These are phyloP conservation scores for Trachelus tabidus DNA, from an alignment of 2,888 invertebrate species.

Conservation along the genomic window DNA sequence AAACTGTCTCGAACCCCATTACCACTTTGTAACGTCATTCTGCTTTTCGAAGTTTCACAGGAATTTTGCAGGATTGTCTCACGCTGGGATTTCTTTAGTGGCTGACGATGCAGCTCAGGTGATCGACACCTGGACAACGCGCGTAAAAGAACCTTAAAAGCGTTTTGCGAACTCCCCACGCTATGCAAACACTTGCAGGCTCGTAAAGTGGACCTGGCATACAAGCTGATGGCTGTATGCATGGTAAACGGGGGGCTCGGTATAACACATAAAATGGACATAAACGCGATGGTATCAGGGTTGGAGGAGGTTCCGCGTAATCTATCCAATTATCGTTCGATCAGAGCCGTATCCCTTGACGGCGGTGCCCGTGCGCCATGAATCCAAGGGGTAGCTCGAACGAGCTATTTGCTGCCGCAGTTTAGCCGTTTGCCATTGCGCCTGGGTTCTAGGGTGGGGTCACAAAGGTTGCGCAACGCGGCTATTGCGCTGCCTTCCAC, in stretches of 20 bases:
- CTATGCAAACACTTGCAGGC: not conserved
- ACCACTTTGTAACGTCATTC: not conserved
- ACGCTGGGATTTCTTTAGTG: not conserved
- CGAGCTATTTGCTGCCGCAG: slow-evolving; percentile 2
- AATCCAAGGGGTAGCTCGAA: slow-evolving; percentile 6
- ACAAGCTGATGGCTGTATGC: not conserved
- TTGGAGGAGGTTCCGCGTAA: slow-evolving; percentile 62
- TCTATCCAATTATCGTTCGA: slow-evolving; percentile 65
- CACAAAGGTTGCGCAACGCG: slow-evolving; percentile 50
- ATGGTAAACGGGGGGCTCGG: slow-evolving; percentile 6
- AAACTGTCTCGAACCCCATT: not conserved
- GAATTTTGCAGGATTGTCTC: not conserved
- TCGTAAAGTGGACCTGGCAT: not conserved
- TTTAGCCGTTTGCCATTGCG: slow-evolving; percentile 5
- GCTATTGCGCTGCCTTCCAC: slow-evolving; percentile 43
- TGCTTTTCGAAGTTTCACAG: not conserved
- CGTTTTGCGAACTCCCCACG: not conserved
- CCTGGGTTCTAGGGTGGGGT: slow-evolving; percentile 39
- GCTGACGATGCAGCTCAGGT: not conserved
- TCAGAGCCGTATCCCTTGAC: slow-evolving; percentile 41
- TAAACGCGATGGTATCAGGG: slow-evolving; percentile 58
- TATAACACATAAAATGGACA: slow-evolving; percentile 53
- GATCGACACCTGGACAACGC: not conserved
- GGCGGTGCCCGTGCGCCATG: slow-evolving; percentile 18
- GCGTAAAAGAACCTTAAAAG: not conserved